Conservation (phyloP, 2,797 vertebrate genomes). For the Muraenolepis orangiensis region DNA sequence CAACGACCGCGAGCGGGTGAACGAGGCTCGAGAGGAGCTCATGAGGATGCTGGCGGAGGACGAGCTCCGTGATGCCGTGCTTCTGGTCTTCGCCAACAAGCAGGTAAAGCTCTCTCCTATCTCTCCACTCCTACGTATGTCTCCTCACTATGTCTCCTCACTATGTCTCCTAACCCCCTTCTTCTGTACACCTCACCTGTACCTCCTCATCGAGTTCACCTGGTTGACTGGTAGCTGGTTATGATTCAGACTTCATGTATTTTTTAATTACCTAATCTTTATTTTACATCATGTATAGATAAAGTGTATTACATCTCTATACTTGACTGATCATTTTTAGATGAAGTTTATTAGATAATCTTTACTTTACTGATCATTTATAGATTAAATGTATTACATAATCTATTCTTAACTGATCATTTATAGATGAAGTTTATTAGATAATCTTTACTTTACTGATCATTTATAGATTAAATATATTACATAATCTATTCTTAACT, state of each 20-base stretch:
- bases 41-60: constrained; percentile 98
- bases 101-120: constrained; percentile 73
- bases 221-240: neutral
- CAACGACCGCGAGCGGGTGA: constrained; percentile 92
- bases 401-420: too few species aligned
- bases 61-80: constrained; percentile 91
- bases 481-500: too few species aligned
- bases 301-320: too few species aligned
- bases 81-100: constrained; percentile 96
- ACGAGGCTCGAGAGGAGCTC: constrained; percentile 92
- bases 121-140: neutral
- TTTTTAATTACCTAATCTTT: too few species aligned
- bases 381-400: too few species aligned
- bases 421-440: too few species aligned
- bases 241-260: neutral
- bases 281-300: too few species aligned
- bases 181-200: neutral
- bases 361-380: too few species aligned
- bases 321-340: too few species aligned
- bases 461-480: too few species aligned
- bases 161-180: neutral
- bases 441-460: too few species aligned
- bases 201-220: neutral
- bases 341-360: too few species aligned
- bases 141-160: neutral